Conservation (phyloP, 2,113 vertebrate genomes). For the Sinocyclocheilus maitianheensis region DNA sequence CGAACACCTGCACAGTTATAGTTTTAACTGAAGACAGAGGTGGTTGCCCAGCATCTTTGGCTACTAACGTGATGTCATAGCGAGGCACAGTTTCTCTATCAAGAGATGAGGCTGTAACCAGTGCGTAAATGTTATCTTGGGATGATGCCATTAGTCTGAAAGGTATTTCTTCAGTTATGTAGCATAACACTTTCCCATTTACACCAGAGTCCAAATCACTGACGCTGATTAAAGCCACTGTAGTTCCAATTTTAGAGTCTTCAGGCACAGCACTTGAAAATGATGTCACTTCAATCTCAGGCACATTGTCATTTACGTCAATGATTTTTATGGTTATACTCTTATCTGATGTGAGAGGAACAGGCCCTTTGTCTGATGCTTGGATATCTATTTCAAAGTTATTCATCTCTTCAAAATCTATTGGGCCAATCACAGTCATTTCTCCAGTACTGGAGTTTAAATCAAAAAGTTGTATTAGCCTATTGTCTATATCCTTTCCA, state of each 20-base stretch:
- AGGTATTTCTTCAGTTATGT: constrained; percentile 65
- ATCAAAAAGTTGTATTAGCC: constrained; percentile 56
- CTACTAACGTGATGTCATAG: constrained; percentile 66
- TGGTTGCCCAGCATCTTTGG: constrained; percentile 67
- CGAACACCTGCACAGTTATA: constrained; percentile 67
- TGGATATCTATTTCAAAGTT: constrained; percentile 69
- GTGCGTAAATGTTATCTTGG: constrained; percentile 66
- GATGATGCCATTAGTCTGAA: constrained; percentile 62
- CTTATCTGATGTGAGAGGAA: constrained; percentile 56
- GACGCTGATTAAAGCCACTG: constrained; percentile 68
- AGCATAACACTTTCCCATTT: constrained; percentile 72
- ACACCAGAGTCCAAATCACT: constrained; percentile 70
- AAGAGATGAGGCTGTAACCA: constrained; percentile 62
- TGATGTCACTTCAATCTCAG: constrained; percentile 85
- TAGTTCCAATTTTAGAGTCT: constrained; percentile 65
- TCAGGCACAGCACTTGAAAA: constrained; percentile 80
- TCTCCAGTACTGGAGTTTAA: constrained; percentile 63
- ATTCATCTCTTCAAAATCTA: constrained; percentile 69
- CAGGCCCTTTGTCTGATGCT: constrained; percentile 65
- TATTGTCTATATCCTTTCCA: constrained; percentile 53
- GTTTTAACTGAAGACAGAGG: constrained; percentile 63
- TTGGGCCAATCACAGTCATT: constrained; percentile 61
- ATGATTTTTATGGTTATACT: constrained; percentile 66
- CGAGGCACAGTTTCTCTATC: constrained; percentile 64
- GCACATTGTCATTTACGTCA: constrained; percentile 78